Conservation (phyloP, 1,140 invertebrate genomes). For the Proctacanthus coquilletti region DNA sequence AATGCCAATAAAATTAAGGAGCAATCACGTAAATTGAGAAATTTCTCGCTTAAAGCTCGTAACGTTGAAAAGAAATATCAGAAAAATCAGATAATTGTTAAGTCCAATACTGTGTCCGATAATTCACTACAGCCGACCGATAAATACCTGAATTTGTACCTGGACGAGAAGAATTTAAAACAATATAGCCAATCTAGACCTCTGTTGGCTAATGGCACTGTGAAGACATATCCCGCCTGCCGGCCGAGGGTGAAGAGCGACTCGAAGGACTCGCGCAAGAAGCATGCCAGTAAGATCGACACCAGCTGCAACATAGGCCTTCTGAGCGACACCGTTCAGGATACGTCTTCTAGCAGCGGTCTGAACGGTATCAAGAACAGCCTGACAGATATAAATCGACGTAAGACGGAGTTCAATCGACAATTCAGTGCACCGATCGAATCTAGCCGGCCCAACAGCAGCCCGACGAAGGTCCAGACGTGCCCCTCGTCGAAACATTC, state of each 20-base stretch:
- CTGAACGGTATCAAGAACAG: slow-evolving; percentile 25
- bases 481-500: slow-evolving; percentile 9
- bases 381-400: slow-evolving; percentile 25
- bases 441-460: slow-evolving; percentile 19
- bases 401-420: slow-evolving; percentile 29
- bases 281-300: slow-evolving; percentile 2
- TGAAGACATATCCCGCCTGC: slow-evolving; percentile 21
- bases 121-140: slow-evolving; percentile 28
- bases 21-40: slow-evolving; percentile 26
- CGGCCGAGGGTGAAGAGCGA: slow-evolving; percentile 20
- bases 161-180: slow-evolving; percentile 22
- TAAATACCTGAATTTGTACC: slow-evolving; percentile 26
- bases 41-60: slow-evolving; percentile 24
- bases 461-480: slow-evolving; percentile 13
- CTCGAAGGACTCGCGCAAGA: slow-evolving; percentile 13
- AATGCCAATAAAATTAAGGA: slow-evolving; percentile 30
- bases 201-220: slow-evolving; percentile 17
- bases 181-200: slow-evolving; percentile 7
- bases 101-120: slow-evolving; percentile 28
- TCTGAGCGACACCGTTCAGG: slow-evolving; percentile 8
- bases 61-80: slow-evolving; percentile 18
- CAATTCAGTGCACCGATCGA: slow-evolving; percentile 27
- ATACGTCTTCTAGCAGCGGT: slow-evolving; percentile 26
- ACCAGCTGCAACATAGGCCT: slow-evolving; percentile 16
- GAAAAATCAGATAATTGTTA: slow-evolving; percentile 22